Evolutionary conservation across 2,888 invertebrate genomes (phyloP).

Genomic region (Lithophane ornitopus): DNA sequence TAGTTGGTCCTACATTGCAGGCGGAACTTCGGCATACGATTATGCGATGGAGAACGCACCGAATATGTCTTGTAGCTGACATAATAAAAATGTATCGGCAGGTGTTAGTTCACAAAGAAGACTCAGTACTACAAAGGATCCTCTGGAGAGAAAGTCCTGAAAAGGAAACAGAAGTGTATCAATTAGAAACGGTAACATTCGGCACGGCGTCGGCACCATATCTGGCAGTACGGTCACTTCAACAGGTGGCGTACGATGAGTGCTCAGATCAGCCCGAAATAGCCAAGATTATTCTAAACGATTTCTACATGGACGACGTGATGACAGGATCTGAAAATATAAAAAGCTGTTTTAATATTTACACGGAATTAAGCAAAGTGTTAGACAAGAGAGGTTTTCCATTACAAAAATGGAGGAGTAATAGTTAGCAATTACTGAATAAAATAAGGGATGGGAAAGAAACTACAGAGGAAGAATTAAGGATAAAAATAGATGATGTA

Average conservation of each 20-base stretch:
- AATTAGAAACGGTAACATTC: too few relatives aligned
- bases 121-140: too few relatives aligned
- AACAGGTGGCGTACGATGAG: too few relatives aligned
- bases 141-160: too few relatives aligned
- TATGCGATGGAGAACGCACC: slow-evolving; percentile 7
- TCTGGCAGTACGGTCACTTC: too few relatives aligned
- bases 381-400: slow-evolving; percentile 62
- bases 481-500: neutral
- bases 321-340: slow-evolving; percentile 44
- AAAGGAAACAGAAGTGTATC: too few relatives aligned
- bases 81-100: too few relatives aligned
- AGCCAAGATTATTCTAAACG: neutral
- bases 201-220: too few relatives aligned
- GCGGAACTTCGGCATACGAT: neutral
- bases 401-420: slow-evolving; percentile 68
- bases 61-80: neutral
- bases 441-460: slow-evolving; percentile 7
- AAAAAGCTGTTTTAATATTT: slow-evolving; percentile 45
- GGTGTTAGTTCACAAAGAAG: too few relatives aligned
- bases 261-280: too few relatives aligned
- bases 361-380: slow-evolving; percentile 44
- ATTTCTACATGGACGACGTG: slow-evolving; percentile 65
- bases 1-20: slow-evolving; percentile 2
- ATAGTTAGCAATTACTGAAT: slow-evolving; percentile 36
- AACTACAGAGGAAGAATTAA: slow-evolving; percentile 1